Evolutionary conservation across 2,797 vertebrate genomes (phyloP).

Genomic region (Sorex maritimensis): DNA sequence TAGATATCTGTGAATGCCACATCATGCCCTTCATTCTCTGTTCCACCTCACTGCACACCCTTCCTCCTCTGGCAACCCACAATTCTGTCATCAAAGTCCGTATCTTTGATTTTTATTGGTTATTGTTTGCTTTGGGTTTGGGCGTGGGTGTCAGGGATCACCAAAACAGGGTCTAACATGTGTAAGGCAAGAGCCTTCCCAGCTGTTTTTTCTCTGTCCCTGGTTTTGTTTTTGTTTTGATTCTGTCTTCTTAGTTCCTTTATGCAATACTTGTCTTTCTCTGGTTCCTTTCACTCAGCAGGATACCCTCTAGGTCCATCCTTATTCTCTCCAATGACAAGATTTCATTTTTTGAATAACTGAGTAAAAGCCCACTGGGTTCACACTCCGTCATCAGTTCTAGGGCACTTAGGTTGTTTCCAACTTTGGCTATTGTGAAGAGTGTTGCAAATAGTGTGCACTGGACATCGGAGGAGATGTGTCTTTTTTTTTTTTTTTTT

Average conservation of each 20-base stretch:
- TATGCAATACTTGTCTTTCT: not conserved
- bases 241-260: not conserved
- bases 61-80: not conserved
- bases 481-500: not conserved
- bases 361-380: not conserved
- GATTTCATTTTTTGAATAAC: not conserved
- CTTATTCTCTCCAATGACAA: not conserved
- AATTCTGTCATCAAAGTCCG: not conserved
- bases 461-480: not conserved
- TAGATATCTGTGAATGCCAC: not conserved
- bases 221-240: not conserved
- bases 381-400: not conserved
- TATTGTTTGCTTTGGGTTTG: no score
- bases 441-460: not conserved
- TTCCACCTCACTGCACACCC: not conserved
- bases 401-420: not conserved
- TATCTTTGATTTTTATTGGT: no score
- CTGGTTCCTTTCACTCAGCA: not conserved
- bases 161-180: no score
- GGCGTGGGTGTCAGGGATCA: no score
- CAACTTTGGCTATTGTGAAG: not conserved
- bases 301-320: not conserved
- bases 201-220: no score
- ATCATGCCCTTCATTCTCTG: not conserved
- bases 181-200: no score